Conservation (phyloP, 2,797 vertebrate species). For the Paratrypauchen microcephalus region DNA sequence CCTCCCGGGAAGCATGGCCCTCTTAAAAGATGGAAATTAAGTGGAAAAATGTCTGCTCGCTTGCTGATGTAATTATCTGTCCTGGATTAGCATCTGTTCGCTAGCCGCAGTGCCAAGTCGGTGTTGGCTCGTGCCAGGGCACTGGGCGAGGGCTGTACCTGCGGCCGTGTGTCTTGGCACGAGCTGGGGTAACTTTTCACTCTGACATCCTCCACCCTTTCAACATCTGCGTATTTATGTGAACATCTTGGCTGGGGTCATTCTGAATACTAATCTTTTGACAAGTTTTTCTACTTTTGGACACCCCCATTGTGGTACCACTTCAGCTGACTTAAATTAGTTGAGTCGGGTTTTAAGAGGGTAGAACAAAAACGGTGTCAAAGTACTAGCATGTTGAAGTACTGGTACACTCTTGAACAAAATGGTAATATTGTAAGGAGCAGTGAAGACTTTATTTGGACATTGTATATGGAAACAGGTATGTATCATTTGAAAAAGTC, state of each 20-base stretch:
- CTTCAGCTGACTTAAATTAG: conserved; percentile 28
- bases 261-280: conserved; percentile 63
- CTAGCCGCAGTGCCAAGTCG: conserved; percentile 74
- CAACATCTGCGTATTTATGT: conserved; percentile 79
- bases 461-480: too few species aligned
- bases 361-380: not conserved
- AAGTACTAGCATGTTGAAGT: not conserved
- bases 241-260: conserved; percentile 76
- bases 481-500: too few species aligned
- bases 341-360: not conserved
- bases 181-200: conserved; percentile 71
- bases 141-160: conserved; percentile 67
- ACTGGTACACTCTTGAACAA: not conserved
- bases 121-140: conserved; percentile 75
- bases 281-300: conserved; percentile 58
- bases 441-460: too few species aligned
- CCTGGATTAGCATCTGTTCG: conserved; percentile 86
- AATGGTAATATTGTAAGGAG: not conserved
- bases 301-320: conserved; percentile 25
- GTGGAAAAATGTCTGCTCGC: conserved; percentile 83
- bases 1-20: conserved; percentile 75
- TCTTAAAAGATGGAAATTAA: conserved; percentile 83
- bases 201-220: conserved; percentile 79
- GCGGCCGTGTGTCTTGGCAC: conserved; percentile 79
- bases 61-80: conserved; percentile 86